These are phyloP conservation scores for Eupithecia tripunctaria DNA, from an alignment of 2,888 invertebrate genomes.

Conservation along the genomic window DNA sequence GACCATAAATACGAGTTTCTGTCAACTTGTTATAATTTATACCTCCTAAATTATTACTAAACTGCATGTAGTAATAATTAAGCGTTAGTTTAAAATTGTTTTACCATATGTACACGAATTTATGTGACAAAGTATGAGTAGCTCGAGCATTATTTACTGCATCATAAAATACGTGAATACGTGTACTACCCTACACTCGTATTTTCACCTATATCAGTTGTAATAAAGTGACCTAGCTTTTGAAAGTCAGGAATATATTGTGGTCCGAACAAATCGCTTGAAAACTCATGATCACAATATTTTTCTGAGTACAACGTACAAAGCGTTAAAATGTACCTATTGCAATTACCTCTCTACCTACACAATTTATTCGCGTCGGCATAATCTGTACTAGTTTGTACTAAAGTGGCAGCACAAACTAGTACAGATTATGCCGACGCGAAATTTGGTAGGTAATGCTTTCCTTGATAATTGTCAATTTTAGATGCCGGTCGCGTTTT, in stretches of 20 bases:
- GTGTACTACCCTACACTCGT: background rate
- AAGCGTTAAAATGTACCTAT: too few species aligned
- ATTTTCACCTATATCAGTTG: background rate
- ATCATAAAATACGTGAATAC: background rate
- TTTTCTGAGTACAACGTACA: background rate
- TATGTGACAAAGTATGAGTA: conserved; percentile 21
- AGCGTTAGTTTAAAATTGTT: conserved; percentile 13
- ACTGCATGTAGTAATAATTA: too few species aligned
- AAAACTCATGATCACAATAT: background rate
- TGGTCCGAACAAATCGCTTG: background rate
- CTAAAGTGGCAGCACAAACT: too few species aligned
- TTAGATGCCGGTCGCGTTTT: background rate
- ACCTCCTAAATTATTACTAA: background rate
- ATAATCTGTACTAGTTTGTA: too few species aligned
- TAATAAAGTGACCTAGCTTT: background rate
- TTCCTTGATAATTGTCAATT: background rate
- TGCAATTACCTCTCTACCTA: background rate
- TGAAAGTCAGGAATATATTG: background rate
- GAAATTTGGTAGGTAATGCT: background rate
- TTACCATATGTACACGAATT: conserved; percentile 15
- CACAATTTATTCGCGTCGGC: background rate
- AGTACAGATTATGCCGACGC: background rate
- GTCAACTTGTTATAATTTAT: conserved; percentile 24
- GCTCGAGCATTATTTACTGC: background rate
- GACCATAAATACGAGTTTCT: conserved; percentile 17